Base-by-base conservation (phyloP, 2,797 vertebrate genomes). In the Pseudomugil gertrudae region DNA sequence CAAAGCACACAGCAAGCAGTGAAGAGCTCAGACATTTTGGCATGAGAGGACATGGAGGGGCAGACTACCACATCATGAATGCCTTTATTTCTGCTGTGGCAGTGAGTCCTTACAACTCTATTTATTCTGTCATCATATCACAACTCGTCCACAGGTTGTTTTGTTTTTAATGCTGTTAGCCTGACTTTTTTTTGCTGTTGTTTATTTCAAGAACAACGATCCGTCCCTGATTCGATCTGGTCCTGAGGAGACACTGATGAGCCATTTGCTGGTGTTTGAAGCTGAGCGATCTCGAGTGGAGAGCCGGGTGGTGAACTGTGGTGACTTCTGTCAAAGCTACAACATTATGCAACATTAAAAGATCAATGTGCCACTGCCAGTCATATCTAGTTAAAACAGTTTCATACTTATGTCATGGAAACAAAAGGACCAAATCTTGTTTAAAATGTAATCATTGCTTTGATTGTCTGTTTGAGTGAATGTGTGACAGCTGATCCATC, bases 221-320 rank as follows among this genome's bases (percentile, higher is more conserved):
- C 91, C 94, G 0, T 89, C 92, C 29, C 65, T 91, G 63, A 94
- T 95, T 65, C 87, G 76, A 27, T 93, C 93, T 0, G 94, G 94
- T 35, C 90, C 95, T 0, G 89, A 91, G 72, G 95, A 95, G 66
- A 95, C 95, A 0, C 87, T 96, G 60, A 62, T 38, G 10, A 95
- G 94, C 68, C 95, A 96, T 80, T 79, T 94, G 58, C 88, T 96
- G 66, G 95, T 96, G 81, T 96, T 96, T 75, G 92, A 94, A 45
- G 95, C 95, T 0, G 95, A 96, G 71, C 92, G 85, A 17, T 88
- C 95, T 0, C 88, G 95, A 15, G 69, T 85, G 80, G 93, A 96
- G 84, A 88, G 80, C 83, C 83, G 87, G 45, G 91, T 96, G 33
- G 85, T 96, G 32, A 58, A 86, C 79, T 91, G 91, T 58, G 78